phyloP scores from a whole-genome alignment of 2,888 invertebrate genomes.

The Luperina nickerlii region DNA sequence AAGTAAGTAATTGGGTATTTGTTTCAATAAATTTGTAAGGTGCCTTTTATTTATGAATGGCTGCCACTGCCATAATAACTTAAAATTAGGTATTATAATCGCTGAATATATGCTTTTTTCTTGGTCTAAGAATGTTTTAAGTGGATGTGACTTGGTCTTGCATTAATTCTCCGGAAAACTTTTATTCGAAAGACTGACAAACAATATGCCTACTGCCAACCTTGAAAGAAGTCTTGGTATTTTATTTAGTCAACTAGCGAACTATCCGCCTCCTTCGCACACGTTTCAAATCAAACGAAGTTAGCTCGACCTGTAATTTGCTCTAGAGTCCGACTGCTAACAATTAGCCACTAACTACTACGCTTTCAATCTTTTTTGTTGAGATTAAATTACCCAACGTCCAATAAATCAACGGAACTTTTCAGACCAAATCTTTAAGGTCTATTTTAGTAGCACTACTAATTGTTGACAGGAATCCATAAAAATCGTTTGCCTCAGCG shows the following conservation, averaged over 20 bases:
- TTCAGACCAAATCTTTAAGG: neutral
- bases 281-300: slow-evolving; percentile 42
- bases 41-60: slow-evolving; percentile 2
- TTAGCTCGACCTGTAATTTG: slow-evolving; percentile 36
- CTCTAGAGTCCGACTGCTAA: slow-evolving; percentile 15
- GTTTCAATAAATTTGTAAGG: slow-evolving; percentile 24
- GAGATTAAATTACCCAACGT: slow-evolving; percentile 34
- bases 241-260: slow-evolving; percentile 12
- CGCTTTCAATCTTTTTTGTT: slow-evolving; percentile 36
- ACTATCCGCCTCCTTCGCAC: slow-evolving; percentile 6
- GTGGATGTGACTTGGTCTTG: neutral
- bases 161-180: neutral
- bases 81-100: neutral
- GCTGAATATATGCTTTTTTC: neutral
- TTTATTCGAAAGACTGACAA: neutral
- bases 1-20: slow-evolving; percentile 5
- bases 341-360: slow-evolving; percentile 15
- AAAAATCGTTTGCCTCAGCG: neutral
- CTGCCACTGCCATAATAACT: neutral
- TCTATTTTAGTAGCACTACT: neutral
- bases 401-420: neutral
- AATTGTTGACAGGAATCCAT: neutral
- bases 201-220: neutral
- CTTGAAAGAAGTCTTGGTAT: slow-evolving; percentile 1
- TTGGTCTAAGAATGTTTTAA: neutral